These are phyloP conservation scores for Habropoda laboriosa DNA, from an alignment of 1,140 invertebrate genomes.

Conservation along the genomic window DNA sequence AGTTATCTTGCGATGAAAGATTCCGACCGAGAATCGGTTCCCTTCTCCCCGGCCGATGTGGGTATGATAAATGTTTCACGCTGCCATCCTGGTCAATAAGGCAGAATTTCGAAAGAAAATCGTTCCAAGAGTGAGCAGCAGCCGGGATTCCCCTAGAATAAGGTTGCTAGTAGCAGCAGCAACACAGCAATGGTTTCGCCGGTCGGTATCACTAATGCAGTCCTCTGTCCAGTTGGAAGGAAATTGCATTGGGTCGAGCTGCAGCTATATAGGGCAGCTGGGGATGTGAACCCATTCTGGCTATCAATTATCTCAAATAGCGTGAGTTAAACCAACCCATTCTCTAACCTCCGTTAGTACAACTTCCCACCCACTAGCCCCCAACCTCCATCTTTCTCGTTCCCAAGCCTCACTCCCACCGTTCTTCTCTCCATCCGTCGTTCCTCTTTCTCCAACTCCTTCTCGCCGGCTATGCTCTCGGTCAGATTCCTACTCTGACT, in stretches of 20 bases:
- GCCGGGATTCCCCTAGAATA: conserved; percentile 10
- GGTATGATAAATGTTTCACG: conserved; percentile 53
- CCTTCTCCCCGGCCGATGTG: conserved; percentile 1
- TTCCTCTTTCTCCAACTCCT: conserved; percentile 37
- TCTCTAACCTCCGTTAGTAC: conserved; percentile 64
- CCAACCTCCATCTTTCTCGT: conserved; percentile 15
- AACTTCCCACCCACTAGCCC: neutral
- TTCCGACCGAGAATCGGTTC: conserved; percentile 9
- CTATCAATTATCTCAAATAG: conserved; percentile 77
- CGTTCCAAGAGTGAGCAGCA: neutral
- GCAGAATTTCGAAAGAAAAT: conserved; percentile 54
- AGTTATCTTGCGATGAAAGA: conserved; percentile 10
- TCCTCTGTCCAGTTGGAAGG: conserved; percentile 69
- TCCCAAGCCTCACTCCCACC: neutral
- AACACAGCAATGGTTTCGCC: conserved; percentile 24
- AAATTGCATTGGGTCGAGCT: conserved; percentile 68
- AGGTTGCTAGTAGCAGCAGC: neutral
- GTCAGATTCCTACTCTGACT: conserved; percentile 22
- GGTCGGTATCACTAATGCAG: conserved; percentile 70
- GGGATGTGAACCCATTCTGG: conserved; percentile 64
- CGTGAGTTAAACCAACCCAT: conserved; percentile 72
- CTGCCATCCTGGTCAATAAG: conserved; percentile 28
- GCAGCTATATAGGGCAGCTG: conserved; percentile 39
- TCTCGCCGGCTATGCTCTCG: conserved; percentile 2
- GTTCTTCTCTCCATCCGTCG: neutral